Evolutionary conservation across 2,113 vertebrate species (phyloP).

Genomic region (Boleophthalmus pectinirostris): DNA sequence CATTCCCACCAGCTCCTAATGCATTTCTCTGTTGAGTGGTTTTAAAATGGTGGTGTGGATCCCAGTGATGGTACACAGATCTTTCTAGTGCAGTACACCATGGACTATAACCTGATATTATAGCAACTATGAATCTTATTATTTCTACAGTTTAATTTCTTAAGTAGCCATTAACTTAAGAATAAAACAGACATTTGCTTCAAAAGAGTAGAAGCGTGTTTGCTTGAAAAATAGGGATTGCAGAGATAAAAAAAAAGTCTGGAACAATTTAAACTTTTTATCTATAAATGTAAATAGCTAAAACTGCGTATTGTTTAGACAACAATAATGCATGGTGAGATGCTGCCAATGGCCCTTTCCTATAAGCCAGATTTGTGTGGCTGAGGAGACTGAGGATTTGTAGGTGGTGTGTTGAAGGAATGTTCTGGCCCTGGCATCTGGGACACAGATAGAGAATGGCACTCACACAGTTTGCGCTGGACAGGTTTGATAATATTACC

Average conservation of each 20-base stretch:
- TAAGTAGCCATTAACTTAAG: too few species aligned
- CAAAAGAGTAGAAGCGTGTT: too few species aligned
- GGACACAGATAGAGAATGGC: constrained; percentile 52
- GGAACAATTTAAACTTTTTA: too few species aligned
- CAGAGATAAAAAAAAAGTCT: not conserved
- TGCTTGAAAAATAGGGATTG: not conserved
- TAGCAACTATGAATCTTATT: too few species aligned
- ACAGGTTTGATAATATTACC: constrained; percentile 52
- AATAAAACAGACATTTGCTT: too few species aligned
- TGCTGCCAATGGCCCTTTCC: not conserved
- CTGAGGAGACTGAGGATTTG: not conserved
- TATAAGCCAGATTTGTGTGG: not conserved
- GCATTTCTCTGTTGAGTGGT: constrained; percentile 9
- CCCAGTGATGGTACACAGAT: not conserved
- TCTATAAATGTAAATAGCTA: not conserved
- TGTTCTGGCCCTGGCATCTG: constrained; percentile 49
- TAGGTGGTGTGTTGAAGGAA: constrained; percentile 22
- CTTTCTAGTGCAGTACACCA: too few species aligned
- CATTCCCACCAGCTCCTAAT: constrained; percentile 47
- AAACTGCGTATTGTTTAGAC: not conserved
- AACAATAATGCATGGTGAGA: not conserved
- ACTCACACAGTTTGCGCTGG: constrained; percentile 42
- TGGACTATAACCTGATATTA: too few species aligned
- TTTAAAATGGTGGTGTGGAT: not conserved
- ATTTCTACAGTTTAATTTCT: too few species aligned